A percentile compares a stretch with the other conserved stretches of the same genome.
Evolutionary conservation across 2,888 invertebrate genomes (phyloP).

Genomic region (Oconnorella tubifera): DNA sequence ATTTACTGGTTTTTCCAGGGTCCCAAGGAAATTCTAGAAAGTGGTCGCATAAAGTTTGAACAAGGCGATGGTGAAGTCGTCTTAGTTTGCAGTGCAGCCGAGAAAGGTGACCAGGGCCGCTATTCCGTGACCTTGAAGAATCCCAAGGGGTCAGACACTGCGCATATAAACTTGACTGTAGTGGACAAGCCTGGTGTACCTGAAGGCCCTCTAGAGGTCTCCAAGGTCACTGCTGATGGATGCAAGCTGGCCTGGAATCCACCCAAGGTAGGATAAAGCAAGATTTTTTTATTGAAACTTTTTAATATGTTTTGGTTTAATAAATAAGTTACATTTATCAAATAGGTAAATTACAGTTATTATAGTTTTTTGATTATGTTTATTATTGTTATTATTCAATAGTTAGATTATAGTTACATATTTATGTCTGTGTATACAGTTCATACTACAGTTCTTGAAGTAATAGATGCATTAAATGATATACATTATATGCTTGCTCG

Average conservation of each 20-base stretch:
- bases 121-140: constrained; percentile 88
- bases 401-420: too few species aligned
- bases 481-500: too few species aligned
- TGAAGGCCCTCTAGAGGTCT: constrained; percentile 84
- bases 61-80: constrained; percentile 46
- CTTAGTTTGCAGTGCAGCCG: constrained; percentile 68
- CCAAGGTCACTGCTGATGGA: constrained; percentile 90
- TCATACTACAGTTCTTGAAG: too few species aligned
- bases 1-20: too few species aligned
- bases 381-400: too few species aligned
- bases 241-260: constrained; percentile 71
- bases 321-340: not conserved
- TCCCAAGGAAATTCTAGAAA: constrained; percentile 74
- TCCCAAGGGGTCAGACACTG: constrained; percentile 84
- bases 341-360: not conserved
- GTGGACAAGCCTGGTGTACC: constrained; percentile 73
- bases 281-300: not conserved
- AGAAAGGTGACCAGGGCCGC: constrained; percentile 84
- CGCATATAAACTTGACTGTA: constrained; percentile 76
- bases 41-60: constrained; percentile 73
- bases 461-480: too few species aligned
- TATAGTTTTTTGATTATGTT: not conserved
- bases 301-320: not conserved
- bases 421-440: too few species aligned
- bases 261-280: constrained; percentile 49